phyloP scores from a whole-genome alignment of 2,113 vertebrate genomes.

The Tachycineta bicolor region DNA sequence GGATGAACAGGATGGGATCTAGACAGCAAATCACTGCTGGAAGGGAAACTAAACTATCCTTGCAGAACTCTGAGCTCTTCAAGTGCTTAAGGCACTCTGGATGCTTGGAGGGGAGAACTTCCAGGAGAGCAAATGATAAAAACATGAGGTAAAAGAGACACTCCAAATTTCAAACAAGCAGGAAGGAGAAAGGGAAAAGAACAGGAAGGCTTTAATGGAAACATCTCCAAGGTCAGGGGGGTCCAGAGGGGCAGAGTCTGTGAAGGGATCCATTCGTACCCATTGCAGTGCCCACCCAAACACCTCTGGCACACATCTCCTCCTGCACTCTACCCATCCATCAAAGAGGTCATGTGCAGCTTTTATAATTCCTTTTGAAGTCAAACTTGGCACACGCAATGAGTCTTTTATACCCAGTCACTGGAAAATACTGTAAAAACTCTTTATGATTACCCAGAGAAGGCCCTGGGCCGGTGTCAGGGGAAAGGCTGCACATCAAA shows the following conservation, averaged over 20 bases:
- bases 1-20: neutral
- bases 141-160: neutral
- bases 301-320: neutral
- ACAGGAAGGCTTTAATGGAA: neutral
- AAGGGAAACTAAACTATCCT: neutral
- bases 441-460: neutral
- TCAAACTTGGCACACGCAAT: neutral
- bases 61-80: neutral
- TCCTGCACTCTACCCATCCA: neutral
- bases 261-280: neutral
- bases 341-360: neutral
- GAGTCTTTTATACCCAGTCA: neutral
- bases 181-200: neutral
- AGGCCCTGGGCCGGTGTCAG: neutral
- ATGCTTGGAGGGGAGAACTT: neutral
- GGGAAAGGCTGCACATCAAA: neutral
- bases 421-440: slow-evolving; percentile 12
- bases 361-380: slow-evolving; percentile 1
- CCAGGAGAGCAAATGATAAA: neutral
- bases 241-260: neutral
- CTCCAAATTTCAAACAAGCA: neutral
- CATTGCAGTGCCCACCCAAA: neutral
- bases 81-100: neutral
- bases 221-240: neutral
- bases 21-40: neutral